Evolutionary conservation across 2,888 invertebrate species (phyloP).

Genomic region (Drosophila mimetica): DNA sequence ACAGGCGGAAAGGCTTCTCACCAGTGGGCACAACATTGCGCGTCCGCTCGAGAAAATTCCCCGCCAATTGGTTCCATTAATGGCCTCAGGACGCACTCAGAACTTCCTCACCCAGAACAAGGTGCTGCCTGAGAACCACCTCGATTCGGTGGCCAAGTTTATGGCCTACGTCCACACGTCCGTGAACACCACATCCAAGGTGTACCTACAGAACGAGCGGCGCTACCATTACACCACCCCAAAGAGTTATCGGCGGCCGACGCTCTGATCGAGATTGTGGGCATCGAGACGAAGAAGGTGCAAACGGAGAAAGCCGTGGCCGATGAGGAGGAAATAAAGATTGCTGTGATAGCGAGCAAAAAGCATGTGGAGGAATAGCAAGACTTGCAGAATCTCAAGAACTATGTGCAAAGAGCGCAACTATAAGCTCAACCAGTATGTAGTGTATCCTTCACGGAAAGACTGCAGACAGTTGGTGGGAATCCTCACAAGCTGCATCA

Average conservation of each 20-base stretch:
- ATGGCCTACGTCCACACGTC: constrained; percentile 98
- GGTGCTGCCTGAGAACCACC: constrained; percentile 91
- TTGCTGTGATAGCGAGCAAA: constrained; percentile 95
- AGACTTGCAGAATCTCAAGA: too few species aligned
- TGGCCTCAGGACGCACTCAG: constrained; percentile 98
- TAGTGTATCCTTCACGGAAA: too few species aligned
- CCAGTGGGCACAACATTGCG: constrained; percentile 97
- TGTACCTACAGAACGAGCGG: constrained; percentile 94
- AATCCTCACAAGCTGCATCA: too few species aligned
- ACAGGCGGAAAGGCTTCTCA: too few species aligned
- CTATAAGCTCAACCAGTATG: too few species aligned
- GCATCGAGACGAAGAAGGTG: constrained; percentile 97
- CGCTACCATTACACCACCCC: constrained; percentile 99
- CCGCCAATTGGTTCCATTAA: constrained; percentile 99
- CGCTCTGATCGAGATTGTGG: constrained; percentile 95
- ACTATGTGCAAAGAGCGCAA: too few species aligned
- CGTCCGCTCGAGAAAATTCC: constrained; percentile 96
- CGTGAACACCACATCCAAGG: constrained; percentile 94
- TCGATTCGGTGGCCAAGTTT: constrained; percentile 94
- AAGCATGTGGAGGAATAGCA: too few species aligned
- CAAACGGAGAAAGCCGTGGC: constrained; percentile 95
- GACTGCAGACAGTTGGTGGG: too few species aligned
- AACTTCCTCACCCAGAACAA: constrained; percentile 90
- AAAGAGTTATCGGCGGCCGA: constrained; percentile 97
- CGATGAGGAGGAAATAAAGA: constrained; percentile 97